Conservation (phyloP, 2,113 vertebrate genomes). For the Cyanistes caeruleus region DNA sequence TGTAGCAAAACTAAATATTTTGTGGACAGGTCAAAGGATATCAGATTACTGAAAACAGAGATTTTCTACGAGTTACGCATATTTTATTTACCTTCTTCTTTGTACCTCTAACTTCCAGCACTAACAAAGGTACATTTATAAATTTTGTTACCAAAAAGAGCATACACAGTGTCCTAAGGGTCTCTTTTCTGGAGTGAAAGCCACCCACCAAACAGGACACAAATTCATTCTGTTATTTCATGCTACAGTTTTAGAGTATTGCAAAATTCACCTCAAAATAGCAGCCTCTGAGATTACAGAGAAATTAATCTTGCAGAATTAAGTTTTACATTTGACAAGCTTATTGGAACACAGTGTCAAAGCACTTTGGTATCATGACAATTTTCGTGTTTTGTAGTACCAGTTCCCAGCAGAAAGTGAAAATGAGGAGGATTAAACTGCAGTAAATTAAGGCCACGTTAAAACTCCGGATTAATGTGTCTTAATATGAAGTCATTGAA, state of each 20-base stretch:
- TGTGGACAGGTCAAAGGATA: background rate
- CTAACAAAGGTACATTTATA: background rate
- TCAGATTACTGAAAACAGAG: background rate
- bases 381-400: background rate
- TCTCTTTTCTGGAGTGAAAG: background rate
- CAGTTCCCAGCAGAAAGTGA: slow-evolving; percentile 16
- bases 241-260: background rate
- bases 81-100: background rate
- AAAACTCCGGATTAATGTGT: slow-evolving; percentile 9
- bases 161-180: background rate
- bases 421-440: slow-evolving; percentile 24
- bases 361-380: background rate
- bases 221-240: background rate
- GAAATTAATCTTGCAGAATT: background rate
- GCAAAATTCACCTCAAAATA: slow-evolving; percentile 7
- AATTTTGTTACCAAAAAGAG: background rate
- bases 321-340: slow-evolving; percentile 5
- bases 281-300: background rate
- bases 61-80: background rate
- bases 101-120: background rate
- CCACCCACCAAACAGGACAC: background rate
- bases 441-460: background rate
- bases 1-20: background rate
- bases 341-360: background rate
- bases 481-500: slow-evolving; percentile 3